Conservation (phyloP, 2,797 vertebrate species). For the Buphagus erythrorhynchus region DNA sequence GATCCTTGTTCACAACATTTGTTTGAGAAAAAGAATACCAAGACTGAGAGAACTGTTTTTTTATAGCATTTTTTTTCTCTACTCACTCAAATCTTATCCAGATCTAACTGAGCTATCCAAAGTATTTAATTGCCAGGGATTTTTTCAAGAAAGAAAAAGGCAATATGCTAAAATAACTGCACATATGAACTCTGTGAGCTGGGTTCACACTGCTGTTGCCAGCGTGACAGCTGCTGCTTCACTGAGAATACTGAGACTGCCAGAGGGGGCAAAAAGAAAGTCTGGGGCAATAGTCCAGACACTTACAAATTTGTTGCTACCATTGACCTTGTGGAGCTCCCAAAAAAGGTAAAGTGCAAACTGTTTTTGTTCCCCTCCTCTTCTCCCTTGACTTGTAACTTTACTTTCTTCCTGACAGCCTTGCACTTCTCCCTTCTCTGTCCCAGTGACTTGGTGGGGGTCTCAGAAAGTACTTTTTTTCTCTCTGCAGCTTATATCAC, state of each 20-base stretch:
- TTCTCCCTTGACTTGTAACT: background rate
- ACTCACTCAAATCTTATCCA: background rate
- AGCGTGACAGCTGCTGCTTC: conserved; percentile 20
- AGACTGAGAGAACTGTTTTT: background rate
- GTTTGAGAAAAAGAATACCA: background rate
- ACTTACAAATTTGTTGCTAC: background rate
- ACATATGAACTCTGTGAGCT: background rate
- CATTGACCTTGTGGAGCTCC: background rate
- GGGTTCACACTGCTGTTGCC: background rate
- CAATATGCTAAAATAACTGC: conserved; percentile 18
- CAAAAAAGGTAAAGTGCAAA: background rate
- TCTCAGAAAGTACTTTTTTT: background rate
- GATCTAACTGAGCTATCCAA: background rate
- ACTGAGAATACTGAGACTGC: background rate
- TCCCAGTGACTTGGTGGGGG: background rate
- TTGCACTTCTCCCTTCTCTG: background rate
- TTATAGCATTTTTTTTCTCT: background rate
- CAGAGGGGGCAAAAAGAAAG: background rate
- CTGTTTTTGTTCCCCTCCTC: background rate
- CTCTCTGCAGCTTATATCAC: background rate
- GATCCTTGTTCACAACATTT: background rate
- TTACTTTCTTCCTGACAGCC: background rate
- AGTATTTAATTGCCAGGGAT: background rate
- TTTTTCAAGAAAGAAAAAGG: background rate
- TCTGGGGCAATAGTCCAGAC: background rate